Evolutionary conservation across 1,140 invertebrate genomes (phyloP), one percentile per base, ranked within the genome.

Genomic region (Eulimnadia texana): DNA sequence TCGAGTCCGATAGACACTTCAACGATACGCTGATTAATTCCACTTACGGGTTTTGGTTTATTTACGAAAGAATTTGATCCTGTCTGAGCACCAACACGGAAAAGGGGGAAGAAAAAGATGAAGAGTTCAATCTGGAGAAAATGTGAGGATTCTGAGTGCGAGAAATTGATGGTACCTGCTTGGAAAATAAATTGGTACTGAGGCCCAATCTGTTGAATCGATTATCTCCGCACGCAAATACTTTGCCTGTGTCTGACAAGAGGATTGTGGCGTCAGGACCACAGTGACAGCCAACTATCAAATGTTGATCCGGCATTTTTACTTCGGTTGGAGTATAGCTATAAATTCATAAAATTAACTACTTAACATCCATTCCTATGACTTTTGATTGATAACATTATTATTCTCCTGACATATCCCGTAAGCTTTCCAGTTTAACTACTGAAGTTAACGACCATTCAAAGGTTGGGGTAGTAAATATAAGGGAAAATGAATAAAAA

Each of bases 201-300:
- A 87, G 72, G 24, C 83, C 85, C 0, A 88, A 73, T 70, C 85
- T 85, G 67, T 85, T 86, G 67, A 79, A 72, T 33, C 75, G 71
- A 69, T 88, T 88, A 52, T 72, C 78, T 23, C 86, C 86, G 72
- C 82, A 84, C 13, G 79, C 81, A 51, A 80, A 78, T 24, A 86
- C 65, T 25, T 74, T 73, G n/a, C 82, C 84, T 60, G 77, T 76
- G 59, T 79, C 73, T 19, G 83, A 82, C 2, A 87, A 71, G n/a
- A 85, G 73, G 58, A 82, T 79, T 0, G 81, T 83, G 6, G 77
- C 79, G 68, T 87, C 80, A 0, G 73, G 72, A 2, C 84, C 84
- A 68, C 82, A 84, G 67, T 74, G 73, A 0, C 84, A 77, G 28
- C 76, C 76, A 13, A 71, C 68, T 13, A 83, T 75, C 20, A 75